Conservation (phyloP, 2,113 vertebrate species). For the Pheucticus melanocephalus region DNA sequence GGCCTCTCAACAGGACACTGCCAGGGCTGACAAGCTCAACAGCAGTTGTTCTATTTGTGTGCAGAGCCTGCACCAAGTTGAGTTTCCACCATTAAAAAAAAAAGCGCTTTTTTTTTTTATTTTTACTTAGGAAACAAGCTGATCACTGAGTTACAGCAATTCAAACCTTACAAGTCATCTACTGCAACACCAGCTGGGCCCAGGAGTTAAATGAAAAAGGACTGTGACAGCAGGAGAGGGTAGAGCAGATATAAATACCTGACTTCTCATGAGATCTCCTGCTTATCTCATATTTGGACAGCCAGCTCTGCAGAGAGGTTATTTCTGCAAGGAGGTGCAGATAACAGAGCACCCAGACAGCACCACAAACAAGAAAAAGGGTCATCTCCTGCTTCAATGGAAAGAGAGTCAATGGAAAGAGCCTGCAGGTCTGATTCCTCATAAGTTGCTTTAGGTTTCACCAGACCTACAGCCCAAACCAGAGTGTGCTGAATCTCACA, state of each 20-base stretch:
- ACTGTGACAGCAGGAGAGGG: neutral
- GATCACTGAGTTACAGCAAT: neutral
- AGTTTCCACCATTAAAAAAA: neutral
- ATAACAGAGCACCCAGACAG: neutral
- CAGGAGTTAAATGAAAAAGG: neutral
- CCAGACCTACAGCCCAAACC: neutral
- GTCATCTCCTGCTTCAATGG: neutral
- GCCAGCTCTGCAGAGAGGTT: neutral
- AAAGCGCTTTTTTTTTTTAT: too few relatives aligned
- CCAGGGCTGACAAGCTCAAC: constrained; percentile 33
- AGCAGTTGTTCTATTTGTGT: neutral
- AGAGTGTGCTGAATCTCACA: neutral
- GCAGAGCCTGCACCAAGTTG: neutral
- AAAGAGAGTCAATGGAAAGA: neutral
- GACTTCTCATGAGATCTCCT: neutral
- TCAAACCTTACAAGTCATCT: neutral
- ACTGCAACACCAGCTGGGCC: neutral
- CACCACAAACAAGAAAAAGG: neutral
- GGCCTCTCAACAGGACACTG: constrained; percentile 37
- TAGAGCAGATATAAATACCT: neutral
- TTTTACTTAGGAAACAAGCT: neutral
- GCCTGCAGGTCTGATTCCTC: neutral
- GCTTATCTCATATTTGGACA: neutral
- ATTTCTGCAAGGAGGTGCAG: neutral
- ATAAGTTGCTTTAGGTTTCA: neutral